Evolutionary conservation across 2,113 vertebrate species (phyloP), one percentile per base, ranked within the genome.

Genomic region (Drymodes brunneopygia): DNA sequence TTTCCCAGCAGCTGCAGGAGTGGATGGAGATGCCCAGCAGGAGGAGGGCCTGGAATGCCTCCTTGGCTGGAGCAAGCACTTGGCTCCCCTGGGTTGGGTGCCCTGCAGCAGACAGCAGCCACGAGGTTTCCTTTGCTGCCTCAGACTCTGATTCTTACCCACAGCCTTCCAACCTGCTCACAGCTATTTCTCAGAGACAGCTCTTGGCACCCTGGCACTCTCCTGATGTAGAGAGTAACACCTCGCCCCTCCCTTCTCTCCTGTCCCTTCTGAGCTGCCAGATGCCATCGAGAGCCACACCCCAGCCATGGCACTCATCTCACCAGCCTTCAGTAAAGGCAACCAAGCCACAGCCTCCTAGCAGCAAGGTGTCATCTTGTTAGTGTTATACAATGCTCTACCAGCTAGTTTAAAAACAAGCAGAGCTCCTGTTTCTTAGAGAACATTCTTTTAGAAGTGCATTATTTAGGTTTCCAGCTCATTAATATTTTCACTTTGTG

Each of bases 251-350:
- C 40, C 45, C 38, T 48, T 57, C 67, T 25, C 38, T 44, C 36
- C 48, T 45, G 48, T 14, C 28, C 54, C 10, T 47, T 47, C 66
- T 22, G 50, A 62, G 24, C 24, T 14, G 15, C 9, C 2, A 3
- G 22, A 0, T 69, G n/a, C n/a, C 47, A 38, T 6, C 0, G 1
- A 24, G 33, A 58, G 47, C 23, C 6, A 7, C 19, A n/a, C 6
- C 6, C 17, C 24, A 50, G 57, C 22, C 74, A 15, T 2, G 27
- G 36, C 4, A 38, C 28, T 33, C 36, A 16, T 24, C 33, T 36
- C 67, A 23, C 7, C 51, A 12, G 15, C 5, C 9, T 42, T 15
- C 86, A 72, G 35, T 12, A 9, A 33, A 42, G 12, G 19, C 44
- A 81, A 6, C 14, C 3, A 7, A 35, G 42, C 42, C 40, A 31